Percentiles rank a stretch among this genome's conserved stretches.
Conservation (phyloP, 2,797 vertebrate species). For the Falco concolor region DNA sequence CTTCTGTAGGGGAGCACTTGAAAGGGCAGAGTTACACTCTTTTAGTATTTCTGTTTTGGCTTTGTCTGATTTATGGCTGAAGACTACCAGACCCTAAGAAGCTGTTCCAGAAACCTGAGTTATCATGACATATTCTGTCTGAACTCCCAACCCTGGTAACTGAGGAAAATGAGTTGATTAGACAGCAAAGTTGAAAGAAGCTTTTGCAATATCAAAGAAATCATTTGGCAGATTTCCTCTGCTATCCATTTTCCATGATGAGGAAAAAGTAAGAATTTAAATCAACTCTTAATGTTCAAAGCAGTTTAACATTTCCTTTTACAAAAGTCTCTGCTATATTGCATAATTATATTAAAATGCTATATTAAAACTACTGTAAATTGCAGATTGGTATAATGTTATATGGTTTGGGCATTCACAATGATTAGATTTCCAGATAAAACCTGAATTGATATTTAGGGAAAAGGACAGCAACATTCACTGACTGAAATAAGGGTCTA, state of each 20-base stretch:
- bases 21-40: background rate
- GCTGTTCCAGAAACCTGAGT: background rate
- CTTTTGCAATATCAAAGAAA: background rate
- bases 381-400: background rate
- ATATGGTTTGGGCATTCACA: background rate
- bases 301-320: background rate
- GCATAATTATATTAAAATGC: background rate
- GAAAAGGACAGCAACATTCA: background rate
- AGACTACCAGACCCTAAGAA: background rate
- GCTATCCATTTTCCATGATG: background rate
- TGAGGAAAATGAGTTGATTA: background rate
- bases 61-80: background rate
- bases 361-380: background rate
- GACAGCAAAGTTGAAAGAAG: background rate
- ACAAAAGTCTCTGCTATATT: background rate
- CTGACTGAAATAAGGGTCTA: background rate
- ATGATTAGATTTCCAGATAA: background rate
- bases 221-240: background rate
- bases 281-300: background rate
- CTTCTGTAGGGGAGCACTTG: background rate
- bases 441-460: background rate
- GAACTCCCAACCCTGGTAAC: background rate
- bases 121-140: background rate
- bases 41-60: background rate
- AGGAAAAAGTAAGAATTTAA: background rate